phyloP scores from a whole-genome alignment of 2,797 vertebrate genomes.

The Acanthurus leucopareius region DNA sequence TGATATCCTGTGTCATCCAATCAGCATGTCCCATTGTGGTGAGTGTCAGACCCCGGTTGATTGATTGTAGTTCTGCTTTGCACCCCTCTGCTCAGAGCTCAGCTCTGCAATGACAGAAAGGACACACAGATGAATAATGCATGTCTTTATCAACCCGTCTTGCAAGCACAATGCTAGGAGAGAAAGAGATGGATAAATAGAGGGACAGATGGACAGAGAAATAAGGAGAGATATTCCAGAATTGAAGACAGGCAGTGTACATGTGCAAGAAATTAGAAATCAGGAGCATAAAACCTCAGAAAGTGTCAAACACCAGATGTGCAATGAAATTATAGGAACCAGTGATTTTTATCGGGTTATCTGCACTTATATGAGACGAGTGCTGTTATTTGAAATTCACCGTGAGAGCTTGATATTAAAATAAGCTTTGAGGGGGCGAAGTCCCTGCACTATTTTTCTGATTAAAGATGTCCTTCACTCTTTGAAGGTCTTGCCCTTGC shows the following conservation, averaged over 20 bases:
- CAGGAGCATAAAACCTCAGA: conserved; percentile 17
- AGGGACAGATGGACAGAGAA: conserved; percentile 44
- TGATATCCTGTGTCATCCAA: conserved; percentile 65
- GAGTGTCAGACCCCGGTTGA: conserved; percentile 75
- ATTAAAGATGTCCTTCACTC: conserved; percentile 49
- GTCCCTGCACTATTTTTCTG: conserved; percentile 27
- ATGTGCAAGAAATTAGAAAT: conserved; percentile 32
- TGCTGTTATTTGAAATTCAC: conserved; percentile 25
- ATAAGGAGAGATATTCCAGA: conserved; percentile 25
- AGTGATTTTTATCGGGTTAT: conserved; percentile 21
- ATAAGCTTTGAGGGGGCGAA: conserved; percentile 20
- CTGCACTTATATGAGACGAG: conserved; percentile 1
- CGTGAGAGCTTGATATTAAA: conserved; percentile 35
- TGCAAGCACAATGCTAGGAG: conserved; percentile 58
- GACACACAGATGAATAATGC: conserved; percentile 80
- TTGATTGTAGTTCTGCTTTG: conserved; percentile 77
- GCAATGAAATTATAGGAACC: conserved; percentile 16
- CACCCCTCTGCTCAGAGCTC: conserved; percentile 70
- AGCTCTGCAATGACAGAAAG: conserved; percentile 77
- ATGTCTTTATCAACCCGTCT: conserved; percentile 77
- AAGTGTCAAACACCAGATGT: conserved; percentile 8
- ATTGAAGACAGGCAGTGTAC: conserved; percentile 27
- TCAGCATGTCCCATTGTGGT: conserved; percentile 82
- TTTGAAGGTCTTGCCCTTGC: conserved; percentile 46
- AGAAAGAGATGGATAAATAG: conserved; percentile 41